These are phyloP conservation scores for Jacana jacana DNA, from an alignment of 2,113 vertebrate species.

Conservation along the genomic window DNA sequence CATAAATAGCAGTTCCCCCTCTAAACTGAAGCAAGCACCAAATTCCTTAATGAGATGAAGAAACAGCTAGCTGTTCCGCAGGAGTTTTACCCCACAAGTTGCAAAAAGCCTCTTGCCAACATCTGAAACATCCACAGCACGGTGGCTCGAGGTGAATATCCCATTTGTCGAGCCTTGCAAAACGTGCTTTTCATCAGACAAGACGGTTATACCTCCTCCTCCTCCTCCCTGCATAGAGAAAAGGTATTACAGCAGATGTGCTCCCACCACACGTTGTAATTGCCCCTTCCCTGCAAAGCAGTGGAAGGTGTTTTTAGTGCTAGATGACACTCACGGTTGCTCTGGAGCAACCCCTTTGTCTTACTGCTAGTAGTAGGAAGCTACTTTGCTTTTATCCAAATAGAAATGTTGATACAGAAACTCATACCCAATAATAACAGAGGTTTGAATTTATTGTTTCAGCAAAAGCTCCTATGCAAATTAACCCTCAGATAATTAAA, in stretches of 20 bases:
- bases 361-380: background rate
- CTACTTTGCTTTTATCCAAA: conserved; percentile 8
- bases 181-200: background rate
- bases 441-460: conserved; percentile 43
- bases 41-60: background rate
- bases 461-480: conserved; percentile 35
- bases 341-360: background rate
- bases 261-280: background rate
- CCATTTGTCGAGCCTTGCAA: background rate
- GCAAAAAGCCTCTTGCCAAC: background rate
- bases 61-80: background rate
- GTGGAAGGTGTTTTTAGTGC: background rate
- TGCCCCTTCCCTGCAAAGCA: background rate
- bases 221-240: background rate
- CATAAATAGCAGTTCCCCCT: background rate
- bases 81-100: background rate
- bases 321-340: background rate
- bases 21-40: background rate
- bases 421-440: conserved; percentile 8
- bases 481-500: conserved; percentile 49
- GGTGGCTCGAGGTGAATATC: background rate
- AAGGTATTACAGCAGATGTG: background rate
- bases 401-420: conserved; percentile 32
- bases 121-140: background rate
- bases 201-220: background rate